phyloP scores from a whole-genome alignment of 2,888 invertebrate genomes.

The Nephrocerus scutellatus region DNA sequence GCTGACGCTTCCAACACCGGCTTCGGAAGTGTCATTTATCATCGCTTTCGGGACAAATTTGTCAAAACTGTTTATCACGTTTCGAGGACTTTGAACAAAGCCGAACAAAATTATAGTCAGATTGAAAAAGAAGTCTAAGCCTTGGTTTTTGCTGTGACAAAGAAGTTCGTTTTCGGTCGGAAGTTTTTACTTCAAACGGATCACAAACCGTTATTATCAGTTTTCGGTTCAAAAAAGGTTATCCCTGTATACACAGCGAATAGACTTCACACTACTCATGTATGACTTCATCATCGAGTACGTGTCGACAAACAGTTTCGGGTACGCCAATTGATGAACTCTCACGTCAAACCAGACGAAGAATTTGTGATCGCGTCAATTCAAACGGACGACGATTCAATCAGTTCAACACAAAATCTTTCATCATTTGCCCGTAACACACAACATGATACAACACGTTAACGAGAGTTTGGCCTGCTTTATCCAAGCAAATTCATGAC shows the following conservation, averaged over 20 bases:
- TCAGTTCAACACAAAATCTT: too few relatives aligned
- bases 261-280: constrained; percentile 16
- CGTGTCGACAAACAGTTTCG: neutral
- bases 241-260: constrained; percentile 20
- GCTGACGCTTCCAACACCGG: constrained; percentile 15
- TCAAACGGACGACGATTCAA: neutral
- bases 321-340: neutral
- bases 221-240: constrained; percentile 31
- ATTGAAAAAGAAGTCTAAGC: constrained; percentile 37
- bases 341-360: neutral
- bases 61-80: constrained; percentile 31
- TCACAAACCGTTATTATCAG: constrained; percentile 23
- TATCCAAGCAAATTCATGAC: neutral
- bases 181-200: constrained; percentile 33
- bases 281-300: constrained; percentile 1
- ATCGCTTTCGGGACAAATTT: constrained; percentile 24
- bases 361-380: constrained; percentile 1
- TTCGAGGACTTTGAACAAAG: constrained; percentile 29
- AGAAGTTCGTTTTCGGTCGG: constrained; percentile 33
- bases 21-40: constrained; percentile 12
- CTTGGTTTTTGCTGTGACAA: constrained; percentile 32
- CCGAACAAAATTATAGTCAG: constrained; percentile 35
- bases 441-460: neutral
- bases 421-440: neutral
- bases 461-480: neutral